Percentiles rank a stretch among this genome's conserved stretches.
Conservation (phyloP, 2,797 vertebrate genomes). For the Melopsittacus undulatus region DNA sequence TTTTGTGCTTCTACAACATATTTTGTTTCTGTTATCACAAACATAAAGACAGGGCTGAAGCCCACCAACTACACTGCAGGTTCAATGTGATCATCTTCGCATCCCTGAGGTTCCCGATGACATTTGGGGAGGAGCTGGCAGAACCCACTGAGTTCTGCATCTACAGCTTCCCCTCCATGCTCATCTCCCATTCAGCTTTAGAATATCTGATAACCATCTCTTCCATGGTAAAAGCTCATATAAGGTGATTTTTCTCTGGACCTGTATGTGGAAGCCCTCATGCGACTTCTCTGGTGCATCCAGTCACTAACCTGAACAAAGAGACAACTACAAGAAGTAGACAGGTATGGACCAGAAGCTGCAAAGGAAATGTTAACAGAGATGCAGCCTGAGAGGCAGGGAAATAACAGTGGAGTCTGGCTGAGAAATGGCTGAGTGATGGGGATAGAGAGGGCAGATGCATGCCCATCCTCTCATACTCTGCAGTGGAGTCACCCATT, state of each 20-base stretch:
- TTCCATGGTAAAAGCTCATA: not conserved
- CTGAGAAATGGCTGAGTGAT: not conserved
- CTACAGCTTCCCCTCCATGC: not conserved
- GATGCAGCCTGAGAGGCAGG: not conserved
- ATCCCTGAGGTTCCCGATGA: not conserved
- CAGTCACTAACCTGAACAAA: not conserved
- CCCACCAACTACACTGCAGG: not conserved
- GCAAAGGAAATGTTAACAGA: not conserved
- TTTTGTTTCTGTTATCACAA: not conserved
- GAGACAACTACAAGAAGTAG: not conserved
- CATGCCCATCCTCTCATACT: not conserved
- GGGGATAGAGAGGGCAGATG: not conserved
- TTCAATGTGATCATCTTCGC: accelerated
- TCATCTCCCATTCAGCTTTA: not conserved
- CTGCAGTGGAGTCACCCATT: not conserved
- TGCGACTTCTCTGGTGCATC: not conserved
- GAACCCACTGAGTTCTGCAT: not conserved
- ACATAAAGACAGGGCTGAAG: not conserved
- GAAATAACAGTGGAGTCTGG: not conserved
- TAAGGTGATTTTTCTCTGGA: not conserved
- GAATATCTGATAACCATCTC: not conserved
- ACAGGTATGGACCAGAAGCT: too few species aligned
- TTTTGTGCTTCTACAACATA: not conserved
- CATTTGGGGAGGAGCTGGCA: not conserved
- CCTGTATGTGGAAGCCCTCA: not conserved